These are phyloP conservation scores for Ceratina australensis DNA, from an alignment of 1,140 invertebrate species.

Conservation along the genomic window DNA sequence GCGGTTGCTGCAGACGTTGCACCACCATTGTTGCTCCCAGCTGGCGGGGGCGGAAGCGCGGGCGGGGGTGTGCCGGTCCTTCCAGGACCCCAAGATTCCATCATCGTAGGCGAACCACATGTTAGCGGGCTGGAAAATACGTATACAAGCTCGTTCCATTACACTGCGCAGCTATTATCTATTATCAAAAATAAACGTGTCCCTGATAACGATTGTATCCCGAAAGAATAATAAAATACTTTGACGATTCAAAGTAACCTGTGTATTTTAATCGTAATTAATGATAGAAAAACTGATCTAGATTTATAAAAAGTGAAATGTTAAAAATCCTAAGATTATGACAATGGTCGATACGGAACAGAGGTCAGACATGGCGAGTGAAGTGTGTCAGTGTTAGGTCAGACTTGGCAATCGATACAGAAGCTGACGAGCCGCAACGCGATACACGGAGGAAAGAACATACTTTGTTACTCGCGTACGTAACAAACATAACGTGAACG, in stretches of 20 bases:
- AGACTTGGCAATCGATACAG: constrained; percentile 75
- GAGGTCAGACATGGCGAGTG: constrained; percentile 74
- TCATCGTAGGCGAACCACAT: constrained; percentile 79
- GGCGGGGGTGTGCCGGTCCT: constrained; percentile 72
- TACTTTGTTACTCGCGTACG: not conserved
- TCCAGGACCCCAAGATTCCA: constrained; percentile 75
- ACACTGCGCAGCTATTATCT: not conserved
- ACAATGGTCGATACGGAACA: constrained; percentile 74
- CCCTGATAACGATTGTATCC: not conserved
- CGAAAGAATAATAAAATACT: not conserved
- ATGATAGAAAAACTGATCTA: not conserved
- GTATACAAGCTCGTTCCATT: constrained; percentile 26
- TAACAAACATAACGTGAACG: constrained; percentile 2
- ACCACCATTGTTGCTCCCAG: constrained; percentile 64
- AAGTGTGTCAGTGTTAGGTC: constrained; percentile 79
- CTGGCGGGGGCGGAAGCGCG: constrained; percentile 67
- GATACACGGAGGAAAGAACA: constrained; percentile 12
- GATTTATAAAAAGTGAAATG: constrained; percentile 9
- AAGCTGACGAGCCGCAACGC: constrained; percentile 59
- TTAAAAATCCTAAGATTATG: constrained; percentile 66
- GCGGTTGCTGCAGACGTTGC: constrained; percentile 63
- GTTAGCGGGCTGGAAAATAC: constrained; percentile 79
- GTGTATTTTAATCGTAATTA: too few species aligned
- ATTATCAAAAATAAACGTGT: not conserved
- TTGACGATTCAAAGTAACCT: too few species aligned